phyloP scores from a whole-genome alignment of 2,113 vertebrate species.

The Chitala chitala region DNA sequence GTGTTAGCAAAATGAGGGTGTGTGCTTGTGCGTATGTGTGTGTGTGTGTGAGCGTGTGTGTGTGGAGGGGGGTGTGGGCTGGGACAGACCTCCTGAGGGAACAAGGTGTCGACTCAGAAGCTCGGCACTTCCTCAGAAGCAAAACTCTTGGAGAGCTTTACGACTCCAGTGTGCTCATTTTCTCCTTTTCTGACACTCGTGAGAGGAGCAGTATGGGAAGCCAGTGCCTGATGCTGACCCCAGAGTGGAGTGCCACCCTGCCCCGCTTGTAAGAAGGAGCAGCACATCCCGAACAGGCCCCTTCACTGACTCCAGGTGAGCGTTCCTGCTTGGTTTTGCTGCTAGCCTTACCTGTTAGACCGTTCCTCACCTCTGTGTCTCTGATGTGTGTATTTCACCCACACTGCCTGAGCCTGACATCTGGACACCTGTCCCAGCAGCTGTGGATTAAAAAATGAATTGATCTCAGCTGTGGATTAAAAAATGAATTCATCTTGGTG shows the following conservation, averaged over 20 bases:
- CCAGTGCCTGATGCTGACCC: not conserved
- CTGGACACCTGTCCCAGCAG: too few relatives aligned
- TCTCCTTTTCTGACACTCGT: not conserved
- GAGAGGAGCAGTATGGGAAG: slow-evolving; percentile 43
- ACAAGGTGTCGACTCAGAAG: slow-evolving; percentile 48
- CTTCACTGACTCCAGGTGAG: slow-evolving; percentile 47
- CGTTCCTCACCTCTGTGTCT: not conserved
- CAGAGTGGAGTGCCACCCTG: slow-evolving; percentile 37
- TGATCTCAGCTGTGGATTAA: too few relatives aligned
- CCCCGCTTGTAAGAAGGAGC: slow-evolving; percentile 31
- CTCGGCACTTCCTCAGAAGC: slow-evolving; percentile 37
- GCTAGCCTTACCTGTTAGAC: not conserved
- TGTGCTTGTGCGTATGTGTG: not conserved
- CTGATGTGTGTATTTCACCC: too few relatives aligned
- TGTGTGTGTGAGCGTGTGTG: slow-evolving; percentile 1
- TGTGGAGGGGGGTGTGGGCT: not conserved
- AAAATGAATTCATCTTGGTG: too few relatives aligned
- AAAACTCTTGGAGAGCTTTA: slow-evolving; percentile 35
- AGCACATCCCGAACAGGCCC: slow-evolving; percentile 14
- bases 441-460: too few relatives aligned
- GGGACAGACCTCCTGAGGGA: slow-evolving; percentile 56
- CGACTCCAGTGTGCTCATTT: not conserved
- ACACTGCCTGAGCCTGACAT: too few relatives aligned
- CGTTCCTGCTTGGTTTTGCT: not conserved
- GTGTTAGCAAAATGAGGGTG: slow-evolving; percentile 55